A percentile compares a stretch with the other conserved stretches of the same genome.
These are phyloP conservation scores for Charadrius vociferus DNA, from an alignment of 2,113 vertebrate genomes.

Conservation along the genomic window DNA sequence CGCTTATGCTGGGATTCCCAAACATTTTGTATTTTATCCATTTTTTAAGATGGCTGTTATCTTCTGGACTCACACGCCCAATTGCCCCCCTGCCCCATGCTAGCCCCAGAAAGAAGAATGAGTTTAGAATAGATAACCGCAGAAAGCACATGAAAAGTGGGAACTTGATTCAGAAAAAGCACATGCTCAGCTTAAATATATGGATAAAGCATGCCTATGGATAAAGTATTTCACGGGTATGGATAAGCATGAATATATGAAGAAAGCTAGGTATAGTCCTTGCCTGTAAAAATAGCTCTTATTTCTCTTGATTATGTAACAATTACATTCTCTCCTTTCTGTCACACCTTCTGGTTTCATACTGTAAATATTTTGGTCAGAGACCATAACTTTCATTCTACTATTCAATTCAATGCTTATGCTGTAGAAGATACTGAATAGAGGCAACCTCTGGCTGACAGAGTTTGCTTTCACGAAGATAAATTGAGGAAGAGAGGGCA, in stretches of 20 bases:
- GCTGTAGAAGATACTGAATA: background rate
- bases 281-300: background rate
- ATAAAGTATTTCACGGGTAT: background rate
- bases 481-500: background rate
- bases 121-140: background rate
- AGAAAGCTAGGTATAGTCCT: background rate
- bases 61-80: background rate
- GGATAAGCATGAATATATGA: background rate
- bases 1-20: background rate
- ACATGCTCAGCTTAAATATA: background rate
- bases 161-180: background rate
- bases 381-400: background rate
- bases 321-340: background rate
- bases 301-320: background rate
- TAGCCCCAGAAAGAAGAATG: background rate
- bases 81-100: background rate
- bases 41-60: background rate
- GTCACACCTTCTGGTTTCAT: background rate
- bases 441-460: background rate
- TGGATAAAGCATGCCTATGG: background rate
- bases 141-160: background rate
- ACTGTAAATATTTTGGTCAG: background rate
- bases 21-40: background rate
- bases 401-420: background rate
- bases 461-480: slow-evolving; percentile 4